These are phyloP conservation scores for Aphidius ervi DNA, from an alignment of 1,140 invertebrate species.

Conservation along the genomic window DNA sequence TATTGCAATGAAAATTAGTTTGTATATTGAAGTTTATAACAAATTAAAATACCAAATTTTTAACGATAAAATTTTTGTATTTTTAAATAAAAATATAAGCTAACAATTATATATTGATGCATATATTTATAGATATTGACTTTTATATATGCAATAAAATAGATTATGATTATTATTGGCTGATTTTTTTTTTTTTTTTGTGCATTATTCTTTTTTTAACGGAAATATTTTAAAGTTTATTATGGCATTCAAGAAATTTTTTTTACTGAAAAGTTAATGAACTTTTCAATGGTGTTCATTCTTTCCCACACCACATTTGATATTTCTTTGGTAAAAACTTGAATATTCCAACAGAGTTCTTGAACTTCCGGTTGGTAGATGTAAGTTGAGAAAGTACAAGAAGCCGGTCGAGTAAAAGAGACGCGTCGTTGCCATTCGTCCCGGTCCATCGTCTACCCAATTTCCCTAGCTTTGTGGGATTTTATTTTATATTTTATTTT, in stretches of 20 bases:
- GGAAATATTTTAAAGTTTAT: background rate
- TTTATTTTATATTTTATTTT: slow-evolving; percentile 2
- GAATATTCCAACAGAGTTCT: slow-evolving; percentile 9
- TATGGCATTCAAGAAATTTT: background rate
- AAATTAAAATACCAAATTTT: too few species aligned
- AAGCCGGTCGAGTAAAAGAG: slow-evolving; percentile 5
- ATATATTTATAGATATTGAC: too few species aligned
- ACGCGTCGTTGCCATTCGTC: slow-evolving; percentile 13
- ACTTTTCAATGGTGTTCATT: background rate
- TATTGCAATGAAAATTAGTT: too few species aligned
- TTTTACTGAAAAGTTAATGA: slow-evolving; percentile 11
- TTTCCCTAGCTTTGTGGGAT: slow-evolving; percentile 10
- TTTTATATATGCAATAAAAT: too few species aligned
- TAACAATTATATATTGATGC: too few species aligned
- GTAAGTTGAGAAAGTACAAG: slow-evolving; percentile 3
- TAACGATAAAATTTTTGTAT: too few species aligned
- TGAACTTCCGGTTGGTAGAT: slow-evolving; percentile 6
- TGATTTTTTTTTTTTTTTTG: background rate
- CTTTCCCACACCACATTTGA: background rate
- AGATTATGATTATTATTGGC: background rate
- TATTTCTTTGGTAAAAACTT: slow-evolving; percentile 7
- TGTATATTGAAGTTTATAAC: too few species aligned
- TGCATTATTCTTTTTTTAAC: background rate
- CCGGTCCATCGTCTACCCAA: slow-evolving; percentile 8
- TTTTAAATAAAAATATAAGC: background rate